phyloP scores from a whole-genome alignment of 2,888 invertebrate genomes.

The Cyrtodaria siliqua region DNA sequence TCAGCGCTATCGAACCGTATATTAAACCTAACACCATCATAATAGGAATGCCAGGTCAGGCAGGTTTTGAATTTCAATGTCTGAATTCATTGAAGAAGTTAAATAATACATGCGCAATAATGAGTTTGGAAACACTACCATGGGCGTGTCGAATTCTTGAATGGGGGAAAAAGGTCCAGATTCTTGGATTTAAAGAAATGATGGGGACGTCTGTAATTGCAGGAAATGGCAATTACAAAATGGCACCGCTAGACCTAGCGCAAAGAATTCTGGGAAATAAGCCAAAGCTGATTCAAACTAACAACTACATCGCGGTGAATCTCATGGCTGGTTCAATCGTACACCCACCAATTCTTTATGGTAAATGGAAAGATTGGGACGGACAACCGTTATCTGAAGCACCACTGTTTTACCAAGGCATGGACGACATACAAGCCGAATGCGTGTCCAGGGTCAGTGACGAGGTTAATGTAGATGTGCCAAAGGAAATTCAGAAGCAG shows the following conservation, averaged over 20 bases:
- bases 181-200: slow-evolving; percentile 72
- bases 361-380: slow-evolving; percentile 75
- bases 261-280: slow-evolving; percentile 70
- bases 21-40: slow-evolving; percentile 72
- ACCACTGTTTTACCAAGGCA: slow-evolving; percentile 79
- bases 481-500: slow-evolving; percentile 65
- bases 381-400: slow-evolving; percentile 67
- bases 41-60: slow-evolving; percentile 77
- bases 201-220: slow-evolving; percentile 66
- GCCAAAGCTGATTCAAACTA: slow-evolving; percentile 62
- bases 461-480: slow-evolving; percentile 69
- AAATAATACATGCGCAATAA: slow-evolving; percentile 62
- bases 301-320: slow-evolving; percentile 75
- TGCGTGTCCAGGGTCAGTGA: slow-evolving; percentile 71
- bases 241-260: slow-evolving; percentile 57
- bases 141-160: slow-evolving; percentile 78
- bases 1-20: slow-evolving; percentile 68
- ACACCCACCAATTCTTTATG: slow-evolving; percentile 78
- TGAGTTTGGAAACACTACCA: slow-evolving; percentile 74
- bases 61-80: slow-evolving; percentile 78
- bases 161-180: slow-evolving; percentile 70
- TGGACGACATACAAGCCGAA: slow-evolving; percentile 68
- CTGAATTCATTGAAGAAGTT: slow-evolving; percentile 62
- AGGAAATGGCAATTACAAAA: slow-evolving; percentile 57
- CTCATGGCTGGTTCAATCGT: slow-evolving; percentile 76